Conservation (phyloP, 2,113 vertebrate genomes). For the Ellobius talpinus region DNA sequence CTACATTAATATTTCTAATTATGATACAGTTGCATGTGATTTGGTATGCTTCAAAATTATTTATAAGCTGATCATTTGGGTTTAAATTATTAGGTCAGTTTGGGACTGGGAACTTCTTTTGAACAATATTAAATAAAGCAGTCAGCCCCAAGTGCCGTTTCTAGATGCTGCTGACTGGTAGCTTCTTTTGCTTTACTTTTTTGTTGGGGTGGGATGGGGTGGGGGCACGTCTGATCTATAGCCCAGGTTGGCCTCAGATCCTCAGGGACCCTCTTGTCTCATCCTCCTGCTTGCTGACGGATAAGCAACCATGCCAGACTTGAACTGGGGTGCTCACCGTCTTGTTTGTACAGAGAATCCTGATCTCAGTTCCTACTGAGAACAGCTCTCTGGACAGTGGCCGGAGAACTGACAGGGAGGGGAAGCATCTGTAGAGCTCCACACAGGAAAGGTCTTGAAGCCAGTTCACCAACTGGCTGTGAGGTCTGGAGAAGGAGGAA, state of each 20-base stretch:
- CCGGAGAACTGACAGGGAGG: not conserved
- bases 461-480: not conserved
- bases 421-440: too few relatives aligned
- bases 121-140: not conserved
- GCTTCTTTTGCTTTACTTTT: not conserved
- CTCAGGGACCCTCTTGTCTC: not conserved
- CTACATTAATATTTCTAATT: not conserved
- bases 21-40: not conserved
- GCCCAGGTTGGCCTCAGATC: not conserved
- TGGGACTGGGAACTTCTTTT: not conserved
- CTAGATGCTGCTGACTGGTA: not conserved
- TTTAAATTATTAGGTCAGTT: constrained; percentile 31
- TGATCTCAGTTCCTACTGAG: not conserved
- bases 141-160: not conserved
- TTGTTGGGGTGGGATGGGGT: not conserved
- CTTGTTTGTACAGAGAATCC: not conserved
- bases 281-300: not conserved
- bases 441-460: not conserved
- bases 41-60: constrained; percentile 12
- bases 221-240: too few relatives aligned
- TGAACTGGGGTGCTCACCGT: not conserved
- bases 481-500: not conserved
- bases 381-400: not conserved
- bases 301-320: not conserved
- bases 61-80: constrained; percentile 34